Conservation (phyloP, 1,140 invertebrate genomes). For the Samia ricini region DNA sequence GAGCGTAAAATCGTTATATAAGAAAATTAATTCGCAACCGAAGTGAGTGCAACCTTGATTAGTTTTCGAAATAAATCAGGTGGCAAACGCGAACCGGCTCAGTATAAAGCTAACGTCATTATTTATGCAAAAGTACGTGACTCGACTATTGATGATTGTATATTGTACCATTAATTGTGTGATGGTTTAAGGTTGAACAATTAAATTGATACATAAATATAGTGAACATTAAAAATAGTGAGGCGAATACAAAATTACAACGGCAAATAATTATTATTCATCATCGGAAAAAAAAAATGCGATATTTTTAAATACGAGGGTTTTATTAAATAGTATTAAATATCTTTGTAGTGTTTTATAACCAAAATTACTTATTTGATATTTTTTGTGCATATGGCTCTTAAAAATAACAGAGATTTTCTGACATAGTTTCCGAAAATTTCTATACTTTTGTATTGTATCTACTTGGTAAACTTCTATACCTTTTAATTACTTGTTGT, state of each 20-base stretch:
- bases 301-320: no score
- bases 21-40: background rate
- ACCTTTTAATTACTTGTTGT: no score
- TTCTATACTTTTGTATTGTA: no score
- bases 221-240: background rate
- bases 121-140: slow-evolving; percentile 58
- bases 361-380: no score
- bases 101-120: slow-evolving; percentile 45
- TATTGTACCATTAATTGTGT: slow-evolving; percentile 38
- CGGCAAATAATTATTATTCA: no score
- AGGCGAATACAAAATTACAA: background rate
- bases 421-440: no score
- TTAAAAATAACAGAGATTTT: no score
- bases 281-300: no score
- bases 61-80: slow-evolving; percentile 49
- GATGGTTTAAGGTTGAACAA: background rate
- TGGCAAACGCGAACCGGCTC: slow-evolving; percentile 23
- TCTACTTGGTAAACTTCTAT: no score
- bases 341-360: no score
- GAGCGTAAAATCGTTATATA: background rate
- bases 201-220: slow-evolving; percentile 3
- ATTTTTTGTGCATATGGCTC: no score
- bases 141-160: slow-evolving; percentile 28
- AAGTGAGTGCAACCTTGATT: slow-evolving; percentile 36
- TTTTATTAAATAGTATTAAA: no score